Percentiles rank a stretch among this genome's conserved stretches.
phyloP scores from a whole-genome alignment of 2,888 invertebrate species.

The Orthonychiurus folsomi region DNA sequence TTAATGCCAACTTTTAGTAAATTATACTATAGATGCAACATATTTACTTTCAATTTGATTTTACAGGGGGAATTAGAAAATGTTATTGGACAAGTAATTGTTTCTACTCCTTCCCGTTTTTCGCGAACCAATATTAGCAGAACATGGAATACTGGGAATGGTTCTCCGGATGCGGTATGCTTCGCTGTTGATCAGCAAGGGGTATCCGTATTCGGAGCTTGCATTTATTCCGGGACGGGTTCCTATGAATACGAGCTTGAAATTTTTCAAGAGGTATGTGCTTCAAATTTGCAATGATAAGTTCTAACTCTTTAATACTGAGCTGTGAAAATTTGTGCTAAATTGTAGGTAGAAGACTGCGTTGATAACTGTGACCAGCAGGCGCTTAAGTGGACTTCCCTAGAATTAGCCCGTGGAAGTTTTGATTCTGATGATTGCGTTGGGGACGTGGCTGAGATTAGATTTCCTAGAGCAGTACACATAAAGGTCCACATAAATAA shows the following conservation, averaged over 20 bases:
- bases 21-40: conserved; percentile 2
- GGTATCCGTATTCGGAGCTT: conserved; percentile 78
- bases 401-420: conserved; percentile 72
- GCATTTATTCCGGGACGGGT: conserved; percentile 80
- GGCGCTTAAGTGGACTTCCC: conserved; percentile 65
- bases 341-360: conserved; percentile 31
- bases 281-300: background rate
- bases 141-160: conserved; percentile 95
- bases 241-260: conserved; percentile 86
- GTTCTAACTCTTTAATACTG: background rate
- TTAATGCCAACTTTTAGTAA: conserved; percentile 19
- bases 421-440: conserved; percentile 72
- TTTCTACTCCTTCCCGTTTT: conserved; percentile 81
- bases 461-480: conserved; percentile 77
- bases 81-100: conserved; percentile 62
- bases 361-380: conserved; percentile 41
- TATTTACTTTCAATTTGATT: conserved; percentile 11
- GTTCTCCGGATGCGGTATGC: conserved; percentile 91
- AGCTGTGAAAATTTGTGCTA: conserved; percentile 5
- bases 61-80: conserved; percentile 61
- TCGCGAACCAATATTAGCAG: conserved; percentile 78
- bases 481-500: conserved; percentile 59
- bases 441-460: conserved; percentile 77
- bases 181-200: conserved; percentile 86
- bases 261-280: conserved; percentile 49